Evolutionary conservation across 1,140 invertebrate genomes (phyloP), one percentile per base, ranked within the genome.

Genomic region (Drosophila sproati): DNA sequence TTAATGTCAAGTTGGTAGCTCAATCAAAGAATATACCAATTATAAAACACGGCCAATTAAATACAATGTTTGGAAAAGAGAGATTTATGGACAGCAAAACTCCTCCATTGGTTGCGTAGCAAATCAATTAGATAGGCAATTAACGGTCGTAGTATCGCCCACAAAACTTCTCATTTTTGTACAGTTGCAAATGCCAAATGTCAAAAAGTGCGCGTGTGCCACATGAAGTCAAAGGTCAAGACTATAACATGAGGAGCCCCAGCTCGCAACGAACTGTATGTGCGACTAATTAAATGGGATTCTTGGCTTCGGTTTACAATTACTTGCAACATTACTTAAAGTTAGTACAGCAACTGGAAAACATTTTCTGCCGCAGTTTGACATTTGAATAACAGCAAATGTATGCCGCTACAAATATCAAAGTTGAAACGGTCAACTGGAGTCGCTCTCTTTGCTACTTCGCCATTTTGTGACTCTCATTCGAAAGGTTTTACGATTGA

Each of bases 121-220:
- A 80, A 85, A 85, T 80, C 77, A 83, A 83, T 85, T 85, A 80
- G 69, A 60, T 39, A 28, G 31, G 41, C 70, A 51, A 75, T 34
- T 68, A 68, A 59, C 56, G 72, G 62, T 62, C 43, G 47, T 61
- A 54, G 51, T 52, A 60, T 43, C 32, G 43, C 47, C 59, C n/a
- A 35, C 63, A 50, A 35, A 57, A 48, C 45, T 57, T 31, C 39
- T 28, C 45, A 37, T 55, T 12, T 62, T 51, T 20, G 20, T 48
- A 5, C 39, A 45, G 12, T 57, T 6, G 12, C n/a, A 76, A 76
- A 76, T 72, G 68, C 31, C 73, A 76, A 76, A 72, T 41, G 73
- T 64, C 61, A 63, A 43, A 37, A 10, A 6, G 8, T 5, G n/a
- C 47, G 55, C 54, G 47, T 60, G 56, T 43, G 61, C 28, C 8